These are phyloP conservation scores for Sminthurinus aureus DNA, from an alignment of 2,888 invertebrate genomes.

Conservation along the genomic window DNA sequence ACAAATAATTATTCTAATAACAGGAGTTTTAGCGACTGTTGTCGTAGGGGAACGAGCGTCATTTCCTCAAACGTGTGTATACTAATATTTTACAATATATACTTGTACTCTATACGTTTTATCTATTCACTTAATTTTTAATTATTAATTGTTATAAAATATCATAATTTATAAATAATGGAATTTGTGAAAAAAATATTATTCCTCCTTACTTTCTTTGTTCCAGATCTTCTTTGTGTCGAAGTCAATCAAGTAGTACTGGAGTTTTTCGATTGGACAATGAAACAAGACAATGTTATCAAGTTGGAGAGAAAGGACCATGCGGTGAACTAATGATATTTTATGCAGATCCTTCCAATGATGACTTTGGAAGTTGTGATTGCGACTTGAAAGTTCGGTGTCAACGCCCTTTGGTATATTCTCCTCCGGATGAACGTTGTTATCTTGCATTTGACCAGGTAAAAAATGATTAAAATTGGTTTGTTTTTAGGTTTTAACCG, in stretches of 20 bases:
- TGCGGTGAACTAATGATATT: slow-evolving; percentile 37
- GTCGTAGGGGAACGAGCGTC: not conserved
- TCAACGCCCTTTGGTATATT: slow-evolving; percentile 18
- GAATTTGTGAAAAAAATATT: too few species aligned
- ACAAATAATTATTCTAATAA: not conserved
- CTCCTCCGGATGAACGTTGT: not conserved
- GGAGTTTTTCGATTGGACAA: slow-evolving; percentile 34
- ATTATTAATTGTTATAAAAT: not conserved
- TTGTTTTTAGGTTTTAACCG: not conserved
- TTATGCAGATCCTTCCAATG: slow-evolving; percentile 33
- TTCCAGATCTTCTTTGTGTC: slow-evolving; percentile 8
- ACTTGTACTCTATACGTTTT: not conserved
- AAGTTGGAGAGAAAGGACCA: slow-evolving; percentile 37
- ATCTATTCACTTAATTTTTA: not conserved
- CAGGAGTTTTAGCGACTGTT: not conserved
- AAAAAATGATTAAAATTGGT: not conserved
- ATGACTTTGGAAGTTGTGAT: slow-evolving; percentile 33
- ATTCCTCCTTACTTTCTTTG: not conserved
- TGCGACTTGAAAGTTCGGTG: not conserved
- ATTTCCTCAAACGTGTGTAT: slow-evolving; percentile 6
- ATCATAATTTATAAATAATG: too few species aligned
- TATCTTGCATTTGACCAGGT: slow-evolving; percentile 23
- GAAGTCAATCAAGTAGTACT: not conserved
- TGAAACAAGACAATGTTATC: slow-evolving; percentile 33
- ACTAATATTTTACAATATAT: not conserved